phyloP scores from a whole-genome alignment of 2,888 invertebrate genomes.

The Trimorus sp. region DNA sequence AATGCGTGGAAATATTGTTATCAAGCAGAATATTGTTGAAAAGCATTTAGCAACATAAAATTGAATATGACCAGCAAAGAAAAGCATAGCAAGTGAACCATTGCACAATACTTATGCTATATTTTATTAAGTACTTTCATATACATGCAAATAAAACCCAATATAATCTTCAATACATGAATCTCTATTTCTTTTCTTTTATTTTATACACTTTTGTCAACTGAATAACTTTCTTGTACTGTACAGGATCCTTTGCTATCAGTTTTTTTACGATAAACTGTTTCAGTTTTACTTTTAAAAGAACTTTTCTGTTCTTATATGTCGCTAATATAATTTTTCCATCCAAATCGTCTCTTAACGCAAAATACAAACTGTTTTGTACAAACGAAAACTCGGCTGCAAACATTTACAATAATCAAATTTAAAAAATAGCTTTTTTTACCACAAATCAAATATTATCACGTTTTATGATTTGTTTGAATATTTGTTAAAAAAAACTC shows the following conservation, averaged over 20 bases:
- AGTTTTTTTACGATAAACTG: slow-evolving; percentile 1
- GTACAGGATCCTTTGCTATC: slow-evolving; percentile 1
- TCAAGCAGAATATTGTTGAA: not conserved
- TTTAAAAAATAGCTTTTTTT: not conserved
- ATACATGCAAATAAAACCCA: too few species aligned
- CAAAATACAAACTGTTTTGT: slow-evolving; percentile 12
- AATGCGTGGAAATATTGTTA: not conserved
- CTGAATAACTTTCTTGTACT: slow-evolving; percentile 10
- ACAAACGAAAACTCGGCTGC: slow-evolving; percentile 1
- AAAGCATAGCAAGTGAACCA: not conserved
- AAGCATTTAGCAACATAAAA: not conserved
- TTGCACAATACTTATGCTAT: not conserved
- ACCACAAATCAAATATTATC: too few species aligned
- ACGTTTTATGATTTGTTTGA: too few species aligned
- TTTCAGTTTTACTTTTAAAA: slow-evolving; percentile 18
- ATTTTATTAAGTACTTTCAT: too few species aligned
- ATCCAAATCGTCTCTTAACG: slow-evolving; percentile 17
- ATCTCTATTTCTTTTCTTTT: not conserved
- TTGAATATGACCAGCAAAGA: not conserved
- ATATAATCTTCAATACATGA: not conserved
- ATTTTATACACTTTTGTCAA: not conserved
- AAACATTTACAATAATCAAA: not conserved
- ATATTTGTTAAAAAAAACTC: too few species aligned
- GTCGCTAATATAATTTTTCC: slow-evolving; percentile 2
- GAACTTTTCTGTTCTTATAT: slow-evolving; percentile 20